Conservation (phyloP, 2,113 vertebrate genomes). For the Osmerus eperlanus region DNA sequence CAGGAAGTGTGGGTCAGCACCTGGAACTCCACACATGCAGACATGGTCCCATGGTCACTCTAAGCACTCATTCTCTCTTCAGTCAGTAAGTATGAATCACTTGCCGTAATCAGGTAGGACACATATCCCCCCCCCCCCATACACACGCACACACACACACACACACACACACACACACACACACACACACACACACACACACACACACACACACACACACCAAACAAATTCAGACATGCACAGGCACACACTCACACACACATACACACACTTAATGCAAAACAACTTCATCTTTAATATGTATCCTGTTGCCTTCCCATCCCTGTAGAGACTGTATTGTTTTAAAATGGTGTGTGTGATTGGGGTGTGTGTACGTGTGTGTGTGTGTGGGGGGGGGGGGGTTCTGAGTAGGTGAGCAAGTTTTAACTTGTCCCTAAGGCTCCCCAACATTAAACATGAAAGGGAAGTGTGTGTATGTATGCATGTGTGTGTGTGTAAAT, state of each 20-base stretch:
- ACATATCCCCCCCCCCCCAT: slow-evolving; percentile 4
- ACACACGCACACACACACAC: not conserved
- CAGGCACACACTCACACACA: not conserved
- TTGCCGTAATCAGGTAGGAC: not conserved
- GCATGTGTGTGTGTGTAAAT: too few species aligned
- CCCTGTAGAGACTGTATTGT: too few species aligned
- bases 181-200: not conserved
- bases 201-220: slow-evolving; percentile 26
- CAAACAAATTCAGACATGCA: not conserved
- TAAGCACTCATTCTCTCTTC: too few species aligned
- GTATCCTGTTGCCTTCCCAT: too few species aligned
- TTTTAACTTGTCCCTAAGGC: not conserved
- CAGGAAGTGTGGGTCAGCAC: too few species aligned
- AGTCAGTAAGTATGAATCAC: too few species aligned
- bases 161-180: slow-evolving; percentile 7
- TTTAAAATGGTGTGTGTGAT: not conserved
- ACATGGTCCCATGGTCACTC: too few species aligned
- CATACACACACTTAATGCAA: not conserved
- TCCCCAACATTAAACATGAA: slow-evolving; percentile 4
- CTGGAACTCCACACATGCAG: too few species aligned
- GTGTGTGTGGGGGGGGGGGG: not conserved
- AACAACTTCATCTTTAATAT: not conserved
- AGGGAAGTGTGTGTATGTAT: not conserved
- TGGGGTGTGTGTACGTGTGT: not conserved
- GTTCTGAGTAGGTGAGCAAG: too few species aligned